Evolutionary conservation across 2,113 vertebrate species (phyloP), one percentile per base, ranked within the genome.

Genomic region (Labrus mixtus): DNA sequence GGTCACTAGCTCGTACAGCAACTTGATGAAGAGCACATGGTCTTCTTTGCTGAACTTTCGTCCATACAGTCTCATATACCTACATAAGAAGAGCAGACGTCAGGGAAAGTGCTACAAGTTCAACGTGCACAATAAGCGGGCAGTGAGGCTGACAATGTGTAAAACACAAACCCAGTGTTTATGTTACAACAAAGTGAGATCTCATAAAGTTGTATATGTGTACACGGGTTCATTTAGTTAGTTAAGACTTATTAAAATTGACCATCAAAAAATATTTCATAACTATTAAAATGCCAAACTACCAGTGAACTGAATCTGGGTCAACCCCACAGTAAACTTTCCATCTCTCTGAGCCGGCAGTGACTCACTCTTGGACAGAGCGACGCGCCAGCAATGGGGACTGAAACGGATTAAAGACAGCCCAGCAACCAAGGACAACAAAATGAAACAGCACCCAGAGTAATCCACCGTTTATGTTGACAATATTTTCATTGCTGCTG

Each of bases 1-100:
- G 5, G 96, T 97, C 87, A 99, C 96, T 93, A 99, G 93, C 92
- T 98, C 97, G 0, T 97, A 99, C 37, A 99, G 85, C 78, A 99
- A 88, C 84, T 98, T 98, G 93, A 99, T 95, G 76, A 99, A 99
- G 79, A 98, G 95, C 81, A 99, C 96, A 76, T 99, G 98, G 93
- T 99, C 97, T 94, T 99, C 96, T 94, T 97, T 98, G 94, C 96
- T 97, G 91, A 99, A 99, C 90, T 99, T 99, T 70, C 98, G 95
- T n/a, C 98, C 98, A 81, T 98, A 99, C 9, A 99, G 90, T 65
- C 97, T 95, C 82, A 99, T 96, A 77, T 99, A 99, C 81, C 98
- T 99, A 90, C 82, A 68, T 50, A 64, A 71, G 19, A 82, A 17
- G 15, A 17, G 54, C 8, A 85, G 19, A 57, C 65, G 77, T 41